Evolutionary conservation across 2,888 invertebrate species (phyloP), one percentile per base, ranked within the genome.

Genomic region (Hecatera dysodea): DNA sequence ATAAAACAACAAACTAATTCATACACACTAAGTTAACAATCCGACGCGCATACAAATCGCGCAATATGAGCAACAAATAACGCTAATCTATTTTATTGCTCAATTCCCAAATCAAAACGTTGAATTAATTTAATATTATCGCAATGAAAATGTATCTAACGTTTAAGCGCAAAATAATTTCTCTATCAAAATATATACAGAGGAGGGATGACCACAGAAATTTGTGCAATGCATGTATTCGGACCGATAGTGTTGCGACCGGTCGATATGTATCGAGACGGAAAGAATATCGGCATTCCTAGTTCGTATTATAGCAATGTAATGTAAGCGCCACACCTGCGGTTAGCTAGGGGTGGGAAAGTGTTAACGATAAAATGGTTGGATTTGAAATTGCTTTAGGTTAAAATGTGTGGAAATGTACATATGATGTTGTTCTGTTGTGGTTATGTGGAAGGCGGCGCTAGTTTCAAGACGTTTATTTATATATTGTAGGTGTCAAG

Each of bases 281-380:
- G 90, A 91, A 92, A 89, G 86, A 88, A 84, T 89, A 91, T 90
- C 88, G 86, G 90, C 89, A 93, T 92, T 89, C 89, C 88, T 86
- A 84, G 83, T 88, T 88, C 86, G 82, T 67, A 75, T 68, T 76
- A 68, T 75, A 67, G 70, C 86, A 85, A 86, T 87, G 89, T 88
- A 90, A 91, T 85, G 88, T 82, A 87, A 90, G 88, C 90, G 90
- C 90, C 91, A 86, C 91, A 91, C 90, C 91, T 92, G 91, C 85
- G 91, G 92, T 91, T 78, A 42, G 59, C 17, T 88, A 89, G 89
- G 71, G 90, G 75, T 85, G 87, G 67, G 73, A 48, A 27, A 12
- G 15, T 36, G 48, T 59, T 72, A 39, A 79, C 78, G 78, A 77
- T 72, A 70, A 22, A 72, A 68, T 39, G 46, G 29, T 66, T 39